These are phyloP conservation scores for Drosophila lacicola DNA, from an alignment of 2,888 invertebrate species.

Conservation along the genomic window DNA sequence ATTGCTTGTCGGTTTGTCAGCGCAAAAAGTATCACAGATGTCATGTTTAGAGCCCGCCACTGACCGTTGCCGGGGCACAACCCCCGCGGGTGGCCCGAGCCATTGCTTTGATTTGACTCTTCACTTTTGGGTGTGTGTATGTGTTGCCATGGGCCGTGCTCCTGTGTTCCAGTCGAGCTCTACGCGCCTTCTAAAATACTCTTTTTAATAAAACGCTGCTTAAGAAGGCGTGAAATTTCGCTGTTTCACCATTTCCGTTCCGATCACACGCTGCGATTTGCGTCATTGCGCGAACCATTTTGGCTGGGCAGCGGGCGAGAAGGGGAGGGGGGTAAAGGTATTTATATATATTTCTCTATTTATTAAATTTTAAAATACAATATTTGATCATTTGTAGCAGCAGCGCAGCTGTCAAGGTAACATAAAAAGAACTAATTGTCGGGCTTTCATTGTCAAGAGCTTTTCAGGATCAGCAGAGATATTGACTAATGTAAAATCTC, in stretches of 20 bases:
- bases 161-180: slow-evolving; percentile 16
- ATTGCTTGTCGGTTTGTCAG: slow-evolving; percentile 57
- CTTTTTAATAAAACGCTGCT: slow-evolving; percentile 79
- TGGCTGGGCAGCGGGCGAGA: background rate
- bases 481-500: background rate
- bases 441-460: background rate
- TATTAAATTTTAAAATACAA: slow-evolving; percentile 63
- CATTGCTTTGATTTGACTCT: slow-evolving; percentile 72
- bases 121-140: slow-evolving; percentile 60
- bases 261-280: slow-evolving; percentile 57
- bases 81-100: slow-evolving; percentile 38
- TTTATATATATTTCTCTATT: slow-evolving; percentile 22
- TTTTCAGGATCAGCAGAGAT: slow-evolving; percentile 1
- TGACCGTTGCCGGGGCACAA: slow-evolving; percentile 44
- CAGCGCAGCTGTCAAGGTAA: slow-evolving; percentile 43
- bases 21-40: slow-evolving; percentile 76
- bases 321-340: slow-evolving; percentile 4
- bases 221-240: slow-evolving; percentile 81
- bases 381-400: slow-evolving; percentile 55
- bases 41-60: slow-evolving; percentile 53
- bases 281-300: slow-evolving; percentile 33
- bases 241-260: slow-evolving; percentile 63
- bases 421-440: slow-evolving; percentile 13
- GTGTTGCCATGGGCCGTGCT: slow-evolving; percentile 45
- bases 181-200: slow-evolving; percentile 55